Evolutionary conservation across 64 coral and sea anemone genomes (phyloP), one percentile per base, ranked within the genome.

Genomic region (Stichodactyla helianthus): DNA sequence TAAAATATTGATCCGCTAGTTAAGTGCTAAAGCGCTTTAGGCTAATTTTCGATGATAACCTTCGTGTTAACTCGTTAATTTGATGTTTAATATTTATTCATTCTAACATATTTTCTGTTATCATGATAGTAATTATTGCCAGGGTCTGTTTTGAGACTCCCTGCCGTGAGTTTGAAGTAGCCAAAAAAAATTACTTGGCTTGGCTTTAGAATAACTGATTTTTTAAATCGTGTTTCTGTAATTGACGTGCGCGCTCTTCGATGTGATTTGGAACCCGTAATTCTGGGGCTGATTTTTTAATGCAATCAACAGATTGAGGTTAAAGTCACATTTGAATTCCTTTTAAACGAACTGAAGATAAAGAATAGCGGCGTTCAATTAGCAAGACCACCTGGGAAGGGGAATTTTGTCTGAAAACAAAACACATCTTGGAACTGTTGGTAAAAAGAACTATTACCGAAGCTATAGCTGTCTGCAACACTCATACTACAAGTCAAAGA

Each of bases 1-100:
- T n/a, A 74, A 74, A 27, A 31, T 9, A n/a, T 35, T 74, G 25
- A 27, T 31, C 68, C 68, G 8, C 22, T 31, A 10, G n/a, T 27
- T 31, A 74, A 31, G 22, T 27, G 25, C 68, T 74, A 74, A 74
- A 74, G 68, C 68, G 68, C 68, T 74, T 23, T 74, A 74, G 68
- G 68, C 68, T 27, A 74, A 74, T 27, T 74, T 74, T 74, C 0
- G 65, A 35, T 31, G 68, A 74, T 74, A 74, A 74, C 68, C 68
- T 70, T 70, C 17, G 65, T 70, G 65, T 70, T 70, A 70, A 70
- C 22, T 31, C 68, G 68, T 74, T 31, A 31, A n/a, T 44, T 44
- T 3, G 35, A 44, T 74, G 25, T 31, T 74, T 6, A 74, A 27
- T 74, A 74, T 74, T 74, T 74, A 74, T 74, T 74, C 68, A 68